Base-by-base conservation (phyloP, 2,888 invertebrate genomes). In the Philonicus albiceps region DNA sequence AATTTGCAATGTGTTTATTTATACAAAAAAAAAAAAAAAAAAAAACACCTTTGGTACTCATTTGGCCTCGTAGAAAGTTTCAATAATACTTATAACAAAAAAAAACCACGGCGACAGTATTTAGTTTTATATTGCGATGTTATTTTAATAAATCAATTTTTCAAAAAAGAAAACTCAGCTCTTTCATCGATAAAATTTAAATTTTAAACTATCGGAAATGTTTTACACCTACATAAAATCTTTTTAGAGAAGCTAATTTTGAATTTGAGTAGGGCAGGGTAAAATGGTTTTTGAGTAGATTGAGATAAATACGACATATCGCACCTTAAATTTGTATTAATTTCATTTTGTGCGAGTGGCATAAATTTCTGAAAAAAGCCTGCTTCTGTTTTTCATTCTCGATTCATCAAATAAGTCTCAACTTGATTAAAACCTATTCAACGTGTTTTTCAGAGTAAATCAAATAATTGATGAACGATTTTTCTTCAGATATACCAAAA, bases 1-100 rank as follows among this genome's bases (percentile, higher is more conserved):
- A 74, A 74, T 40, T 76, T 76, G 76, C 34, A 76, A 64, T 64
- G 40, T 80, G 40, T 80, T 49, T 53, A 30, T 80, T 80, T 78
- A 27, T 78, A 53, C n/a, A 30, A 30, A 64, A 53, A 16, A 31
- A 31, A 31, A 31, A 2, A 31, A 31, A 31, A 31, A 31, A 31
- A 2, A 43, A 43, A 43, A 43, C 7, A 80, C 53, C 43, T 27
- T 55, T 31, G 31, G 31, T 80, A 53, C 53, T 80, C 49, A 80
- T 27, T 22, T 49, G n/a, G 31, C 30, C 53, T 64, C 55, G 27
- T 53, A 31, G 49, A 80, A 80, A 37, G 53, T 27, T 34, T 53
- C 64, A 53, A 30, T 53, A 80, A 53, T 80, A 80, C 16, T 80
- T 80, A 22, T n/a, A n/a, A n/a, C n/a, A n/a, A 8, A 53, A 43